Base-by-base conservation (phyloP, 2,888 invertebrate genomes). In the Habrosyne pyritoides region DNA sequence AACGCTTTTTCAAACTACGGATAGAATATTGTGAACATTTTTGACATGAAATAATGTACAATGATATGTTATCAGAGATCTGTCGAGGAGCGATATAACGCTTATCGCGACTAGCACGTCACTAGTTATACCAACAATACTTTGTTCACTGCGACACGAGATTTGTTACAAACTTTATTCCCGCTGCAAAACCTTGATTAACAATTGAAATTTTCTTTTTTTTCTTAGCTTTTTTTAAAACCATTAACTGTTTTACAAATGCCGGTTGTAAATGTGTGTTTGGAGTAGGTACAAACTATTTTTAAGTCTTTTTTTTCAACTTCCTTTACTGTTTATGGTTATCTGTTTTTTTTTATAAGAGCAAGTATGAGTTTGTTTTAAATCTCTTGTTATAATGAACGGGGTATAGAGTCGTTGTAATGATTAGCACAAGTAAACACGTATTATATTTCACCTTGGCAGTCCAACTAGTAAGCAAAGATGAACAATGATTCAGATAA, bases 1-100 rank as follows among this genome's bases (percentile, higher is more conserved):
- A 42, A 50, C 55, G 64, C 53, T 26, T 54, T 30, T 21, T 54
- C 51, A 47, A 51, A 66, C 55, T 53, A 61, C 60, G 10, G 28
- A 55, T 54, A 58, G 59, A 42, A 60, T 62, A 65, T 63, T 69
- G 58, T 68, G 64, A 61, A 63, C 66, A 75, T 75, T 71, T 78
- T 78, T 67, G 71, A 75, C 71, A 72, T 64, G 76, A 71, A 81
- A 83, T 79, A 81, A 73, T 62, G 73, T 69, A 67, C 64, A 67
- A 61, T 78, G 86, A 86, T 89, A 87, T 56, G 73, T 76, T 89
- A 89, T 89, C 88, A 81, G 62, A 75, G 83, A 88, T 87, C 76
- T 77, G 75, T 73, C 66, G 74, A 73, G 77, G 66, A 68, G 71
- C 64, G 83, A 79, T 80, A 76, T 53, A 53, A 30, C 53, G 66